phyloP scores from a whole-genome alignment of 2,888 invertebrate genomes.

The Melinaea marsaeus region DNA sequence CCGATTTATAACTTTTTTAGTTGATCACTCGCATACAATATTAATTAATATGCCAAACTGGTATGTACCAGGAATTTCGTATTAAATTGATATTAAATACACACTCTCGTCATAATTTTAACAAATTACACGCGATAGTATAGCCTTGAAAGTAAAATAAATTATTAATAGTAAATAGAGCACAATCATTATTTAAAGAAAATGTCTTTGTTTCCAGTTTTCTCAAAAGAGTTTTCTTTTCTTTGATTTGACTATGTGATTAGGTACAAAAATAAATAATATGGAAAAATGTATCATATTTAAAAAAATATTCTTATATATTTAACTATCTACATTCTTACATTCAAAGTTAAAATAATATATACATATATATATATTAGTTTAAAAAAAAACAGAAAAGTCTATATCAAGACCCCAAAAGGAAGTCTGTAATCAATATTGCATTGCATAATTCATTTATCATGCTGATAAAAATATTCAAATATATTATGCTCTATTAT shows the following conservation, averaged over 20 bases:
- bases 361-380: no score
- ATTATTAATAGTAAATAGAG: constrained; percentile 36
- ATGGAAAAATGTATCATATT: background rate
- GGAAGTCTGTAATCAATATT: no score
- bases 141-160: constrained; percentile 48
- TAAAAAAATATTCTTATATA: constrained; percentile 12
- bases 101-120: constrained; percentile 32
- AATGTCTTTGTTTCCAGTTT: constrained; percentile 10
- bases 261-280: no score
- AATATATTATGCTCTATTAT: no score
- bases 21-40: constrained; percentile 33
- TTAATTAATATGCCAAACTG: constrained; percentile 20
- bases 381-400: no score
- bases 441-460: no score
- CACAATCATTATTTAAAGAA: constrained; percentile 17
- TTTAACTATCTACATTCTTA: no score
- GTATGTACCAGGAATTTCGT: constrained; percentile 24
- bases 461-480: no score
- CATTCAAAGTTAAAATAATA: no score
- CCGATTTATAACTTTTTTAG: constrained; percentile 34
- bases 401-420: no score
- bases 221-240: constrained; percentile 1
- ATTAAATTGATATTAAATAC: constrained; percentile 16
- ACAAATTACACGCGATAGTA: constrained; percentile 42
- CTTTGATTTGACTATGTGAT: background rate